Evolutionary conservation across 2,888 invertebrate species (phyloP), one percentile per base, ranked within the genome.

Genomic region (Apotomis turbidana): DNA sequence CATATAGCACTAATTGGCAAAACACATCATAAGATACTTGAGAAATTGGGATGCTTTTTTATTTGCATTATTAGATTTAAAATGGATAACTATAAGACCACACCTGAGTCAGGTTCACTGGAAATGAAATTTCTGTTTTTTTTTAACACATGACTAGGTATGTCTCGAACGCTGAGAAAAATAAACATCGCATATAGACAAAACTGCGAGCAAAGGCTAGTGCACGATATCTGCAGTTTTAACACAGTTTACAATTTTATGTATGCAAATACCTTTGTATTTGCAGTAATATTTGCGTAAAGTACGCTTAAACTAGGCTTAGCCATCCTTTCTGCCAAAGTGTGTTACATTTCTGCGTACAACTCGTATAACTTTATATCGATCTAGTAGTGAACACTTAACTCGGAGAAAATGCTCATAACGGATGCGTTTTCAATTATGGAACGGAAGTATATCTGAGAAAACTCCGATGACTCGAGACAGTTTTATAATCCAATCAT

Each of bases 361-460:
- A 55, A 57, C 55, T 27, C 27, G 27, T 44, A 66, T 55, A 55
- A 66, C 27, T 44, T 57, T 57, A 44, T 57, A 57, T 66, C 55
- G 55, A 36, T 66, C 6, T 41, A 66, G 66, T 66, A 41, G 27
- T 55, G 55, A 55, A 44, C 55, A 66, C 44, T 63, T 55, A 27
- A 66, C 64, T 66, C 57, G n/a, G 80, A 80, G 78, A 76, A 80
- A 78, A 79, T 76, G 79, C 79, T 77, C 76, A 71, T 77, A 82
- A 75, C 87, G 86, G 86, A 87, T 84, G 82, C 79, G 71, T 77
- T 80, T 81, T 83, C 81, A 84, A 87, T 88, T 85, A 88, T 75
- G 70, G 75, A 78, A 76, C 80, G 86, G 86, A 88, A 84, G 77
- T 80, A 77, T 69, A 75, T 78, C 78, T 51, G 58, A 55, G 63